A percentile compares a stretch with the other conserved stretches of the same genome.
Evolutionary conservation across 2,888 invertebrate species (phyloP).

Genomic region (Drosophila meridiana): DNA sequence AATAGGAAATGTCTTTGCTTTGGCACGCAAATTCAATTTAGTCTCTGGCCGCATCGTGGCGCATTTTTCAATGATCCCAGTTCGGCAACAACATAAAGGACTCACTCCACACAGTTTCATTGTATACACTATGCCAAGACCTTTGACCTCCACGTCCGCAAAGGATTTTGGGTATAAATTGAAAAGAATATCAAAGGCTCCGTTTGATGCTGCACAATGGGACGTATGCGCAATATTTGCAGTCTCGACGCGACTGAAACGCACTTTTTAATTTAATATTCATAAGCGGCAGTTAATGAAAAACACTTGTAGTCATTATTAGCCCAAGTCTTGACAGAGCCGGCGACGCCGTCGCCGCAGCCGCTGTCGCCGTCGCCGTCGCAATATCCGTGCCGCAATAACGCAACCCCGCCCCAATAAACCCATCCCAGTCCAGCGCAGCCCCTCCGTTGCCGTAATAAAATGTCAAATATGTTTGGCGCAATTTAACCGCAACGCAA

Average conservation of each 20-base stretch:
- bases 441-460: constrained; percentile 58
- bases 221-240: constrained; percentile 51
- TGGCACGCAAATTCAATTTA: constrained; percentile 60
- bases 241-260: constrained; percentile 13
- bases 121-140: constrained; percentile 25
- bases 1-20: constrained; percentile 45
- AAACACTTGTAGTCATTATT: constrained; percentile 69
- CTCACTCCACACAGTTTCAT: constrained; percentile 23
- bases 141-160: background rate
- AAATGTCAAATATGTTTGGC: constrained; percentile 81
- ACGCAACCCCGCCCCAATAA: background rate
- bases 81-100: background rate
- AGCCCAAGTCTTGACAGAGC: constrained; percentile 9
- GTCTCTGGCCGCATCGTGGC: constrained; percentile 30
- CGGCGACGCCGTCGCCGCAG: background rate
- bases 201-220: constrained; percentile 36
- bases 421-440: constrained; percentile 4
- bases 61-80: constrained; percentile 41
- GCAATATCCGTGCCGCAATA: constrained; percentile 39
- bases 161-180: constrained; percentile 1
- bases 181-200: constrained; percentile 22
- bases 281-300: constrained; percentile 78
- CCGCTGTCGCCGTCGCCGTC: background rate
- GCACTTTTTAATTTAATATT: constrained; percentile 76
- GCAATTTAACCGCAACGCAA: constrained; percentile 74